phyloP scores from a whole-genome alignment of 2,888 invertebrate genomes.

The Tipula lateralis region DNA sequence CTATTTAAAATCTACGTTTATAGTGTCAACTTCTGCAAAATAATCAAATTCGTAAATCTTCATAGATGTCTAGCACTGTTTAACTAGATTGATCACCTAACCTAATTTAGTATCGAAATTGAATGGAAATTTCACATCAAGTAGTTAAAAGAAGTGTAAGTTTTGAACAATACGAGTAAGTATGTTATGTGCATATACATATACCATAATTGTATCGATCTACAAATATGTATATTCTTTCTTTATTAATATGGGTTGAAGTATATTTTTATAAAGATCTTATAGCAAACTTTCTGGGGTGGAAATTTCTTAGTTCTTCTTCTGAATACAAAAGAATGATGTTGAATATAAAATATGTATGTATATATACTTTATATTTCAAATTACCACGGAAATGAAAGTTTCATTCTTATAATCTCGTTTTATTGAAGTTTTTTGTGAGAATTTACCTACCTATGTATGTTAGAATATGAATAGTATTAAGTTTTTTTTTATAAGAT shows the following conservation, averaged over 20 bases:
- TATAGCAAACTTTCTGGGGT: not conserved
- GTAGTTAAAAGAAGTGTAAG: too few species aligned
- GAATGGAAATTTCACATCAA: too few species aligned
- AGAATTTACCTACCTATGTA: not conserved
- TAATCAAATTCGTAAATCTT: too few species aligned
- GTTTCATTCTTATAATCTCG: not conserved
- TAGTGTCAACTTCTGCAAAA: too few species aligned
- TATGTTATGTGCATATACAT: too few species aligned
- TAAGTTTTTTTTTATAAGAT: not conserved
- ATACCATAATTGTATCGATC: not conserved
- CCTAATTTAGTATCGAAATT: too few species aligned
- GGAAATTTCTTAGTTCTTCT: not conserved
- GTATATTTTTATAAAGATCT: not conserved
- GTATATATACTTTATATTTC: not conserved
- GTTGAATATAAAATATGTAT: not conserved
- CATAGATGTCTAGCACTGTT: too few species aligned
- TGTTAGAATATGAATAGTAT: not conserved
- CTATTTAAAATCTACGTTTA: too few species aligned
- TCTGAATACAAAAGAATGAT: not conserved
- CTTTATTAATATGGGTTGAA: not conserved
- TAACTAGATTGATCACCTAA: too few species aligned
- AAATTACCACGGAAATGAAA: slow-evolving; percentile 11
- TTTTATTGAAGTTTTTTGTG: not conserved
- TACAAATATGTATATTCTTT: not conserved
- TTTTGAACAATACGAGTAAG: too few species aligned